These are phyloP conservation scores for Epizoanthus stellaris DNA, from an alignment of 92 coral and sea anemone genomes.

Conservation along the genomic window DNA sequence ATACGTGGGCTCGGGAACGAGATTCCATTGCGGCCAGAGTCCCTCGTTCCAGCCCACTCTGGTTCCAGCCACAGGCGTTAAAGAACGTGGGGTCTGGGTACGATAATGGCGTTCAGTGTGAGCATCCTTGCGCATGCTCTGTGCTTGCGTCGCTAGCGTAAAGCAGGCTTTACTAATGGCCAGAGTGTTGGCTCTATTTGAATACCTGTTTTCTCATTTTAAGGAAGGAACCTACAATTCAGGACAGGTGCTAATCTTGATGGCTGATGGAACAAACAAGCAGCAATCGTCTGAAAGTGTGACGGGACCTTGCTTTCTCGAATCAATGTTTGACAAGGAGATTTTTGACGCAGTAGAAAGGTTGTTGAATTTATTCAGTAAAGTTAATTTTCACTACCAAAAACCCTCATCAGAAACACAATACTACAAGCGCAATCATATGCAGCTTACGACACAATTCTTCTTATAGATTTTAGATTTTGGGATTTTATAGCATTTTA, in stretches of 20 bases:
- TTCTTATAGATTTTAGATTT: not conserved
- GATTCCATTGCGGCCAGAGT: too few relatives aligned
- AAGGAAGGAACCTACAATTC: constrained; percentile 43
- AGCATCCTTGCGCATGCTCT: too few relatives aligned
- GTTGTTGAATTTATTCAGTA: constrained; percentile 11
- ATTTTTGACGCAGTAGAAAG: constrained; percentile 29
- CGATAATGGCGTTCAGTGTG: too few relatives aligned
- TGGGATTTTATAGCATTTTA: not conserved
- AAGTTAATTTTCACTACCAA: too few relatives aligned
- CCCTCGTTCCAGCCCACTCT: too few relatives aligned
- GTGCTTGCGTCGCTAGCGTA: too few relatives aligned
- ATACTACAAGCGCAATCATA: not conserved
- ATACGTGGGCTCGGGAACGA: too few relatives aligned
- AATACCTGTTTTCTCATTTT: not conserved
- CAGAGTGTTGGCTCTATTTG: too few relatives aligned
- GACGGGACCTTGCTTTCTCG: constrained; percentile 60
- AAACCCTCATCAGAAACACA: too few relatives aligned
- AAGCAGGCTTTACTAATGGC: too few relatives aligned
- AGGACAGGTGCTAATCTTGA: constrained; percentile 47
- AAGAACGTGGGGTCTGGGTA: too few relatives aligned
- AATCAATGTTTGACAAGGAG: constrained; percentile 45
- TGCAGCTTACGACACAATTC: not conserved
- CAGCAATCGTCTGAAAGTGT: constrained; percentile 38
- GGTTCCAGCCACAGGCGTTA: too few relatives aligned
- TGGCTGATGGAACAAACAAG: constrained; percentile 63